Evolutionary conservation across 2,888 invertebrate species (phyloP).

Genomic region (Stenodema calcarata): DNA sequence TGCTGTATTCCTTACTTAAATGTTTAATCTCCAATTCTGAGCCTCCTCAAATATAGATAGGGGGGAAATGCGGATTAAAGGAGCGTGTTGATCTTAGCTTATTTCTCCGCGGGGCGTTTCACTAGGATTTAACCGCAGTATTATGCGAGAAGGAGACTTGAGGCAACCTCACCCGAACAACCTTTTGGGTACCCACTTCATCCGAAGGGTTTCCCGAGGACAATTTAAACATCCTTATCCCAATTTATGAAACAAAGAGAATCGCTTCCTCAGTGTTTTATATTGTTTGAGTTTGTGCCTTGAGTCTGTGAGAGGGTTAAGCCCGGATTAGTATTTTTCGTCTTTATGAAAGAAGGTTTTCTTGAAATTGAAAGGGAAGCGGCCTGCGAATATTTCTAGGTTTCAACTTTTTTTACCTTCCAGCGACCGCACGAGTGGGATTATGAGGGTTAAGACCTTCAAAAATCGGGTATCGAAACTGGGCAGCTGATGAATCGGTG

Average conservation of each 20-base stretch:
- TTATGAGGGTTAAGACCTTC: too few relatives aligned
- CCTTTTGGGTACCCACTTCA: neutral
- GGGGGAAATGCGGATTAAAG: conserved; percentile 31
- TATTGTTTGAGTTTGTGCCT: conserved; percentile 21
- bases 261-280: conserved; percentile 24
- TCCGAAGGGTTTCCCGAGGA: neutral
- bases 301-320: neutral
- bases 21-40: conserved; percentile 48
- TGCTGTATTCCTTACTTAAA: conserved; percentile 47
- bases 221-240: conserved; percentile 41
- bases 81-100: conserved; percentile 46
- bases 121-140: conserved; percentile 35
- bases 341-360: neutral
- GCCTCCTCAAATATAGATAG: conserved; percentile 48
- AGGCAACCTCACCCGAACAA: neutral
- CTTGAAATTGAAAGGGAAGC: neutral
- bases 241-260: conserved; percentile 33
- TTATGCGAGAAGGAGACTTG: conserved; percentile 10
- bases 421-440: too few relatives aligned
- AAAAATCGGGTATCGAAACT: too few relatives aligned
- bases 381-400: neutral
- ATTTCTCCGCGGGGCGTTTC: conserved; percentile 18
- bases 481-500: too few relatives aligned
- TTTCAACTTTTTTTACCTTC: too few relatives aligned
- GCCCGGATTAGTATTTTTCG: neutral